Evolutionary conservation across 2,113 vertebrate genomes (phyloP).

Genomic region (Macaca nemestrina): DNA sequence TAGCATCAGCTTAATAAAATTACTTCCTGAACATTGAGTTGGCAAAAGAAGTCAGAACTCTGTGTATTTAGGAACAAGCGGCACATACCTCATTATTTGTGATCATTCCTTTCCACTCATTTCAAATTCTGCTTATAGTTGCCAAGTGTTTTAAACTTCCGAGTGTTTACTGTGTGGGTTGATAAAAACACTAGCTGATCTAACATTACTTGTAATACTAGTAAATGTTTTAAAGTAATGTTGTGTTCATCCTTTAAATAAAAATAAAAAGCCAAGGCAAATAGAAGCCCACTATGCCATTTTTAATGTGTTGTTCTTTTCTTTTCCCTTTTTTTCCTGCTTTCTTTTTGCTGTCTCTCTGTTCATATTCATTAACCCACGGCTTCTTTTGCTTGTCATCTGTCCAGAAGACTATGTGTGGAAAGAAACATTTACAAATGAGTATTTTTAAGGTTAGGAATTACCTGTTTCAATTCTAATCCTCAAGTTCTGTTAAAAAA

Average conservation of each 20-base stretch:
- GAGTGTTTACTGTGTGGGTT: constrained; percentile 39
- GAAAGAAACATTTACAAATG: not conserved
- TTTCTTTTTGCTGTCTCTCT: not conserved
- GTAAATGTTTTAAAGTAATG: constrained; percentile 47
- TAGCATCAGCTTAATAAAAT: not conserved
- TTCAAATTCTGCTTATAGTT: constrained; percentile 39
- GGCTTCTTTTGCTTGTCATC: not conserved
- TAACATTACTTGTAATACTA: constrained; percentile 47
- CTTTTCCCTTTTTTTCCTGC: not conserved
- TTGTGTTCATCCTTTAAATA: not conserved
- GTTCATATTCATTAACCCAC: not conserved
- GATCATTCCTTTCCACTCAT: constrained; percentile 54
- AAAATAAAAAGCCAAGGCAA: constrained; percentile 1
- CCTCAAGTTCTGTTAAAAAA: not conserved
- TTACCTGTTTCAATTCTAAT: not conserved
- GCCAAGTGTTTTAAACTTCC: constrained; percentile 60
- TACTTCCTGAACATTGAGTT: not conserved
- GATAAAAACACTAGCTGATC: constrained; percentile 29
- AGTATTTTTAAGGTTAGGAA: not conserved
- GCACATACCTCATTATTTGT: not conserved
- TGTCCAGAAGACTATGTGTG: not conserved
- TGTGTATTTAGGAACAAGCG: constrained; percentile 49
- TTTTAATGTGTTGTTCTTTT: not conserved
- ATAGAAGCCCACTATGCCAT: not conserved
- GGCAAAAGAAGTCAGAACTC: not conserved